Evolutionary conservation across 2,113 vertebrate genomes (phyloP).

Genomic region (Hypanus sabinus): DNA sequence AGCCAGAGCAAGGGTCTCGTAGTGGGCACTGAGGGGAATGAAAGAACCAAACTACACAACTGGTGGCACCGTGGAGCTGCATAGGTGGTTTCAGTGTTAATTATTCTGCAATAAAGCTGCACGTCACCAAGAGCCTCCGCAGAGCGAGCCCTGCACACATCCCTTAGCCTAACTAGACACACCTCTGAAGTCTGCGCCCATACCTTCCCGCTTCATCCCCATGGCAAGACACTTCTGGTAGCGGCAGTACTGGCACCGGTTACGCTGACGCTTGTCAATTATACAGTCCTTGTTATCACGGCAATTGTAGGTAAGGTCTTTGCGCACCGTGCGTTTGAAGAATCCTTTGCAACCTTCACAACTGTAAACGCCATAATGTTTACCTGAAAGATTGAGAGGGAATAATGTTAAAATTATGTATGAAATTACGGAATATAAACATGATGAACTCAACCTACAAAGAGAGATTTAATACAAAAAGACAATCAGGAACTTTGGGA

Average conservation of each 20-base stretch:
- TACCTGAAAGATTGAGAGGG: conserved; percentile 54
- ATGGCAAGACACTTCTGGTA: conserved; percentile 99
- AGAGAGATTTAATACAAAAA: background rate
- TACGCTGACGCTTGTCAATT: conserved; percentile 96
- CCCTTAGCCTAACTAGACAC: conserved; percentile 41
- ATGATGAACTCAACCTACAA: background rate
- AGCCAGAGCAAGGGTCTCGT: background rate
- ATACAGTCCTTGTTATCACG: conserved; percentile 94
- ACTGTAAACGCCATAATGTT: conserved; percentile 98
- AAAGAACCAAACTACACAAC: background rate
- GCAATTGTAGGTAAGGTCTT: conserved; percentile 95
- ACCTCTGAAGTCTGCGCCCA: conserved; percentile 44
- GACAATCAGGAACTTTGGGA: no score
- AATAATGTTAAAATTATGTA: background rate
- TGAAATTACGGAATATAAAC: background rate
- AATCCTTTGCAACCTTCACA: conserved; percentile 98
- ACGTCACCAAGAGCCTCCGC: conserved; percentile 12
- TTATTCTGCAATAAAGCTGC: conserved; percentile 27
- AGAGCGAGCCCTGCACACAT: background rate
- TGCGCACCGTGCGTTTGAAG: conserved; percentile 93
- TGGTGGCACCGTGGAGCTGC: background rate
- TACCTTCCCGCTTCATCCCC: conserved; percentile 99
- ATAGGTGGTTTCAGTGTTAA: background rate
- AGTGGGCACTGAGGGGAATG: background rate
- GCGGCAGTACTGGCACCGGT: conserved; percentile 98